Base-by-base conservation (phyloP, 2,113 vertebrate species). In the Excalfactoria chinensis region DNA sequence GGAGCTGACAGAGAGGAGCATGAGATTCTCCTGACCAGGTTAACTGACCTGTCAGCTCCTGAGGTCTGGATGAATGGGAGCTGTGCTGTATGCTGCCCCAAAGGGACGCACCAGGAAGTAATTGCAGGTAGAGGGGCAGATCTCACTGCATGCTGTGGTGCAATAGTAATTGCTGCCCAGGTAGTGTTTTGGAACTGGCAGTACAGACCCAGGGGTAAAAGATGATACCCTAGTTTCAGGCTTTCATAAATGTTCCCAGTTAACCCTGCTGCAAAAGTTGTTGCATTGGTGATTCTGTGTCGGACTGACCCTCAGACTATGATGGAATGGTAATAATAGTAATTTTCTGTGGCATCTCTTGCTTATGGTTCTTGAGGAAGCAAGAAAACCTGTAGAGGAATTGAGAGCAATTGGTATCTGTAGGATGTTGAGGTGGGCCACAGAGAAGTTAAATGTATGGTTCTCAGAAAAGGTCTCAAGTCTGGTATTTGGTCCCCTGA, bases 81-180 rank as follows among this genome's bases (percentile, higher is more conserved):
- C 66, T 17, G 34, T 7, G 30, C 30, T 6, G 43, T 1, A 1
- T 23, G 51, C 44, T 20, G 12, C 37, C 26, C 25, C 11, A 5
- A 3, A 13, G 62, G 3, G 15, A 16, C 41, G 7, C 8, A 13
- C 10, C 14, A 8, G 5, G 30, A 13, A 30, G 7, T 15, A 60
- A 30, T 37, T 3, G 5, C 71, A 18, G 6, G 11, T 1, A 3
- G 37, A 13, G 40, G 40, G 23, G 53, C 32, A 62, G 44, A 3
- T 18, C 4, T 16, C 14, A 0, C 43, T 21, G 40, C 5, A 0
- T 25, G 32, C 28, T 5, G n/a, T 15, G 35, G 1, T 21, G 56
- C 15, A 26, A 3, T 9, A 11, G 23, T 18, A 6, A 1, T 5
- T n/a, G 20, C 13, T 49, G 40, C 21, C 43, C 15, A 5, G 56